Evolutionary conservation across 2,113 vertebrate genomes (phyloP), one percentile per base, ranked within the genome.

Genomic region (Zosterops lateralis): DNA sequence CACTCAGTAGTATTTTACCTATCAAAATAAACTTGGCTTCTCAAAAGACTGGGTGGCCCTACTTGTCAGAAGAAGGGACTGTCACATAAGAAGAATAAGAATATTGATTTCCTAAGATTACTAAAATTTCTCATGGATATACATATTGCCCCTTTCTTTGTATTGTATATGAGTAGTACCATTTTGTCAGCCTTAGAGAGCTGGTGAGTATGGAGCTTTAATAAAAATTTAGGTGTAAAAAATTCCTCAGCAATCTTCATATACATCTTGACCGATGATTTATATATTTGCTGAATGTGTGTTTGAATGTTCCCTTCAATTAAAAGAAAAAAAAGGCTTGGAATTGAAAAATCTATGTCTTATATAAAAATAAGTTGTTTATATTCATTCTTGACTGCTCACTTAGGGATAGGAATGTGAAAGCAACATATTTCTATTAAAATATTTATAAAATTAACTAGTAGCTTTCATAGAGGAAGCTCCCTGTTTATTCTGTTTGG

Each of bases 361-460:
- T 65, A 28, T 73, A 62, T 73, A 58, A 62, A 90, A 68, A 51
- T 31, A 44, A 60, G 17, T 32, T 86, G 28, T 72, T 94, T 84
- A 70, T 92, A 82, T 53, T 40, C 4, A 40, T 61, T 89, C 50
- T 68, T 77, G 67, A 76, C 66, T 95, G 84, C 44, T 95, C 89
- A 77, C 21, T 64, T 89, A 80, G 47, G 64, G 19, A 73, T n/a
- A 70, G 14, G 25, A 85, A 87, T 80, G 88, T 80, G 42, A 60
- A 82, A 65, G 26, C 24, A 95, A 86, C 45, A 71, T 29, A 70
- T 89, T 86, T 82, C 60, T 77, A 38, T 70, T 83, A 73, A 73
- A 96, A 91, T 89, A 85, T 95, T 94, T 95, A 56, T 86, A 74
- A 66, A 90, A 80, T 42, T 9, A 93, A 78, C 64, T 81, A 53